These are phyloP conservation scores for Thermophis baileyi DNA, from an alignment of 2,113 vertebrate genomes.

Conservation along the genomic window DNA sequence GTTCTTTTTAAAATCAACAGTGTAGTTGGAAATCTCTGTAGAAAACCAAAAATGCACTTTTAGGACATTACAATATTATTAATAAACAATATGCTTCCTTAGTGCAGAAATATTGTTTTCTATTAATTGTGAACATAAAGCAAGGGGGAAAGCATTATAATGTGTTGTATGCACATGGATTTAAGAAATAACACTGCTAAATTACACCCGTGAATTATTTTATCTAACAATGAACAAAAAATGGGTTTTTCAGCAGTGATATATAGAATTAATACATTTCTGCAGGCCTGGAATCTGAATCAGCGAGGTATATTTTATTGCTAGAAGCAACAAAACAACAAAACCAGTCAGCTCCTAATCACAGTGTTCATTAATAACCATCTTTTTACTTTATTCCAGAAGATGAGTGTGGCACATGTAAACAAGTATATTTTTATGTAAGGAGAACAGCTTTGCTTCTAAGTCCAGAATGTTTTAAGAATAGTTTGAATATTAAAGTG, in stretches of 20 bases:
- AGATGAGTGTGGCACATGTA: slow-evolving; percentile 2
- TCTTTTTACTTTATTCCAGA: slow-evolving; percentile 30
- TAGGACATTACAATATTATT: slow-evolving; percentile 26
- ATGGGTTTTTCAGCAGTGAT: slow-evolving; percentile 48
- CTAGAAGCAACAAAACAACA: slow-evolving; percentile 25
- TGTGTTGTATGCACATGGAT: slow-evolving; percentile 21
- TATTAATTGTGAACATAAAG: slow-evolving; percentile 50
- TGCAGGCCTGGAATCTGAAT: slow-evolving; percentile 49
- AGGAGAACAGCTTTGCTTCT: background rate
- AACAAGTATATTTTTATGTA: slow-evolving; percentile 28
- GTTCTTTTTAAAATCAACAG: background rate
- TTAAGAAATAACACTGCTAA: slow-evolving; percentile 53
- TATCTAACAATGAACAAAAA: slow-evolving; percentile 32
- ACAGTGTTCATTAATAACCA: slow-evolving; percentile 44
- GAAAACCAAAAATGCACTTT: background rate
- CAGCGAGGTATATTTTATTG: slow-evolving; percentile 25
- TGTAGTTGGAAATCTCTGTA: slow-evolving; percentile 5
- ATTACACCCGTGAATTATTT: slow-evolving; percentile 41
- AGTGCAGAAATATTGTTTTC: slow-evolving; percentile 41
- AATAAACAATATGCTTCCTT: slow-evolving; percentile 37
- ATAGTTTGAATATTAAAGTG: slow-evolving; percentile 11
- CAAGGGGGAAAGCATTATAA: slow-evolving; percentile 1
- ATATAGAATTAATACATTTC: slow-evolving; percentile 60
- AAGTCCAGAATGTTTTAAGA: background rate
- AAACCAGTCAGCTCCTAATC: slow-evolving; percentile 30